Evolutionary conservation across 2,113 vertebrate species (phyloP).

Genomic region (Leucopsar rothschildi): DNA sequence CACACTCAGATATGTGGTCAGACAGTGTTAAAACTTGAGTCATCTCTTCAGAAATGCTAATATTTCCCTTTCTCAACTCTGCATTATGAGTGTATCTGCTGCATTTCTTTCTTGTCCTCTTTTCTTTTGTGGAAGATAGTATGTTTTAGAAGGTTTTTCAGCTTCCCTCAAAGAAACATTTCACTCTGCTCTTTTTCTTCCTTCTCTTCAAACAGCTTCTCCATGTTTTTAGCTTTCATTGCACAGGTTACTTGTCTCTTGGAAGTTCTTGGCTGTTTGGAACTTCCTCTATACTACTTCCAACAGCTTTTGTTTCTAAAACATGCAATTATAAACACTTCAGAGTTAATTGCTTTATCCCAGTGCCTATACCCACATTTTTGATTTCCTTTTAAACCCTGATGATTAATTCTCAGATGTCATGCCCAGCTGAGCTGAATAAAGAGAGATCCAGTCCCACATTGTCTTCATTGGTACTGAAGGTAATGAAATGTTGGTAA

Average conservation of each 20-base stretch:
- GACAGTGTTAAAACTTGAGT: not conserved
- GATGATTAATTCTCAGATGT: not conserved
- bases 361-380: not conserved
- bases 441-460: not conserved
- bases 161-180: constrained; percentile 42
- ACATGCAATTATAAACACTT: not conserved
- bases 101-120: constrained; percentile 60
- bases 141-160: constrained; percentile 52
- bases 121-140: constrained; percentile 37
- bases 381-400: not conserved
- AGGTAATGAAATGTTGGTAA: not conserved
- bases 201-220: constrained; percentile 66
- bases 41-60: not conserved
- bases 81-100: constrained; percentile 46
- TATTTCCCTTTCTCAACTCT: not conserved
- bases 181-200: constrained; percentile 63
- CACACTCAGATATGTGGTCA: not conserved
- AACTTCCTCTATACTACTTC: constrained; percentile 48
- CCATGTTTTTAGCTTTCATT: constrained; percentile 53
- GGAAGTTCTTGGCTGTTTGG: constrained; percentile 36
- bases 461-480: not conserved
- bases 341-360: not conserved
- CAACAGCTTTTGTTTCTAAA: constrained; percentile 69
- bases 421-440: not conserved
- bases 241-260: constrained; percentile 59